These are phyloP conservation scores for Dryas iulia DNA, from an alignment of 1,140 invertebrate species.

Conservation along the genomic window DNA sequence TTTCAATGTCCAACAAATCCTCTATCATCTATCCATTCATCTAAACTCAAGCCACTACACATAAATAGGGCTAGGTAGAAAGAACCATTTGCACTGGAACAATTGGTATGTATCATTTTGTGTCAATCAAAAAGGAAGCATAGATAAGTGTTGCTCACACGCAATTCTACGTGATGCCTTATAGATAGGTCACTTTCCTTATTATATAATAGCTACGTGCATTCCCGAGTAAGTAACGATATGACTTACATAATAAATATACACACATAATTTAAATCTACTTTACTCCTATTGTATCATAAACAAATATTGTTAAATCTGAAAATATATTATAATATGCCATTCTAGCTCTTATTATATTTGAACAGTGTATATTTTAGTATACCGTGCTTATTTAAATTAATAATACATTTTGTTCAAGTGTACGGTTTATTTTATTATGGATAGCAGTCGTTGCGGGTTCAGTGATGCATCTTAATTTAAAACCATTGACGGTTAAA, in stretches of 20 bases:
- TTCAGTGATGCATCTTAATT: conserved; percentile 19
- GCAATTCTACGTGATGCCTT: background rate
- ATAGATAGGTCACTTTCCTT: conserved; percentile 18
- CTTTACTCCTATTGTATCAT: background rate
- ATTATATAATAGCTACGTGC: conserved; percentile 18
- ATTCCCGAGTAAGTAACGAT: background rate
- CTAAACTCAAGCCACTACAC: too few species aligned
- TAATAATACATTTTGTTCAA: background rate
- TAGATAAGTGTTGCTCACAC: background rate
- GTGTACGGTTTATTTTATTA: conserved; percentile 21
- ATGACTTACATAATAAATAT: background rate
- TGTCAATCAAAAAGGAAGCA: background rate
- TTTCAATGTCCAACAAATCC: too few species aligned
- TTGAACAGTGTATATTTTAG: background rate
- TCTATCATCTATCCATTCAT: too few species aligned
- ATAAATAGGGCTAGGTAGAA: too few species aligned
- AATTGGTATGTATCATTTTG: background rate
- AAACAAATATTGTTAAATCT: background rate
- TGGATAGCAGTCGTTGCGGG: conserved; percentile 13
- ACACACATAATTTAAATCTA: background rate
- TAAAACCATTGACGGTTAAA: conserved; percentile 13
- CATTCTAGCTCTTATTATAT: conserved; percentile 7
- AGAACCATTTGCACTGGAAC: background rate
- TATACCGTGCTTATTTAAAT: background rate
- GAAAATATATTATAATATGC: background rate